phyloP scores from a whole-genome alignment of 2,797 vertebrate species.

The Amazonetta brasiliensis region DNA sequence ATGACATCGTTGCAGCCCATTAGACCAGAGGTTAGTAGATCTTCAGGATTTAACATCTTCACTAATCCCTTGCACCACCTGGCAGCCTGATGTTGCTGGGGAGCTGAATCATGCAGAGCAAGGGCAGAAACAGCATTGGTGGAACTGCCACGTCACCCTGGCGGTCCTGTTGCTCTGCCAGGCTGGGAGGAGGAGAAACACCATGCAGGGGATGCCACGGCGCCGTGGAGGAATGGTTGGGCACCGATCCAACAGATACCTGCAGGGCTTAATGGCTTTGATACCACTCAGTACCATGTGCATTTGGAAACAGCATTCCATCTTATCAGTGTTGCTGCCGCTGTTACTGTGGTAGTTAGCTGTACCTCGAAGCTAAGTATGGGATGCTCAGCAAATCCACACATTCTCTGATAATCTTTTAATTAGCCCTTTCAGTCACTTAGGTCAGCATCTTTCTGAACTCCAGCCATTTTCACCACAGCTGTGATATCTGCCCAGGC shows the following conservation, averaged over 20 bases:
- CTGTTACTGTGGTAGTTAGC: not conserved
- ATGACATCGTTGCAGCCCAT: not conserved
- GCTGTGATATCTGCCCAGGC: not conserved
- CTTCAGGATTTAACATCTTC: not conserved
- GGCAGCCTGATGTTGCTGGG: not conserved
- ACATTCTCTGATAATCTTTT: not conserved
- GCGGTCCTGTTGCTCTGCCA: not conserved
- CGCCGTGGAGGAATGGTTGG: not conserved
- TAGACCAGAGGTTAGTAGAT: not conserved
- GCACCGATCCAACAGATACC: not conserved
- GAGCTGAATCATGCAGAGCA: not conserved
- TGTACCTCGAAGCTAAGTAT: not conserved
- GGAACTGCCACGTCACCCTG: not conserved
- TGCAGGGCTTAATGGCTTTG: not conserved
- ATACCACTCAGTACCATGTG: not conserved
- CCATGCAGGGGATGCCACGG: not conserved
- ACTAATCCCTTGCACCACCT: constrained; percentile 26
- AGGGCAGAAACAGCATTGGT: not conserved
- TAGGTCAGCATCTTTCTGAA: not conserved
- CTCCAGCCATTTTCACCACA: not conserved
- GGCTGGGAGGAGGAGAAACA: not conserved
- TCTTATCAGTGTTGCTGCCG: not conserved
- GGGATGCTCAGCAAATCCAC: not conserved
- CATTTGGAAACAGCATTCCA: not conserved
- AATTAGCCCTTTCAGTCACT: not conserved